A percentile compares a stretch with the other conserved stretches of the same genome.
Evolutionary conservation across 30 jellyfish, hydroid and myxozoan genomes (phyloP).

Genomic region (Pseudorhiza aurosa): DNA sequence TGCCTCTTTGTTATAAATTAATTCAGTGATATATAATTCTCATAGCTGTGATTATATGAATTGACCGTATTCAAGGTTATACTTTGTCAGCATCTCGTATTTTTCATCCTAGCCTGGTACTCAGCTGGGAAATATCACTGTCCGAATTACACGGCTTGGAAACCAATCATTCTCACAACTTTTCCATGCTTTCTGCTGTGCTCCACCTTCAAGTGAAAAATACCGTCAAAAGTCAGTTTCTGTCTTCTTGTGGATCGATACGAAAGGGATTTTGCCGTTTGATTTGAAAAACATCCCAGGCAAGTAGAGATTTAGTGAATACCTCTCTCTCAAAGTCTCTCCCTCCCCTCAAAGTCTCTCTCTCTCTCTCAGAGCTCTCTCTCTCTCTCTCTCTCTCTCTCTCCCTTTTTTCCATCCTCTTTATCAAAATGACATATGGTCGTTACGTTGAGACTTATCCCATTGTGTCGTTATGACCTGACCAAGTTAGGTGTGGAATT

Average conservation of each 20-base stretch:
- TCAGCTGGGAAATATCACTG: conserved; percentile 43
- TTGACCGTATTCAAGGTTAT: no score
- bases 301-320: not conserved
- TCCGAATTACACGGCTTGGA: conserved; percentile 16
- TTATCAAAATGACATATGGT: not conserved
- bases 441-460: not conserved
- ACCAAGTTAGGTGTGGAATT: no score
- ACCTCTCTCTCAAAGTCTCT: not conserved
- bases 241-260: conserved; percentile 48
- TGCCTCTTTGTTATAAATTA: no score
- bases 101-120: conserved; percentile 48
- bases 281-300: conserved; percentile 58
- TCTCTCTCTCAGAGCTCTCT: no score
- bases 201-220: conserved; percentile 44
- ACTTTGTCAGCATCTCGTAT: no score
- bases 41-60: no score
- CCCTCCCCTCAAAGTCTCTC: no score
- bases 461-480: no score
- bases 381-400: not conserved
- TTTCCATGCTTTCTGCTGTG: conserved; percentile 72
- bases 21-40: no score
- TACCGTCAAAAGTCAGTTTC: conserved; percentile 36
- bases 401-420: not conserved
- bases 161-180: conserved; percentile 50
- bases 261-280: conserved; percentile 39